Base-by-base conservation (phyloP, 2,888 invertebrate genomes). In the Lithophane ornitopus region DNA sequence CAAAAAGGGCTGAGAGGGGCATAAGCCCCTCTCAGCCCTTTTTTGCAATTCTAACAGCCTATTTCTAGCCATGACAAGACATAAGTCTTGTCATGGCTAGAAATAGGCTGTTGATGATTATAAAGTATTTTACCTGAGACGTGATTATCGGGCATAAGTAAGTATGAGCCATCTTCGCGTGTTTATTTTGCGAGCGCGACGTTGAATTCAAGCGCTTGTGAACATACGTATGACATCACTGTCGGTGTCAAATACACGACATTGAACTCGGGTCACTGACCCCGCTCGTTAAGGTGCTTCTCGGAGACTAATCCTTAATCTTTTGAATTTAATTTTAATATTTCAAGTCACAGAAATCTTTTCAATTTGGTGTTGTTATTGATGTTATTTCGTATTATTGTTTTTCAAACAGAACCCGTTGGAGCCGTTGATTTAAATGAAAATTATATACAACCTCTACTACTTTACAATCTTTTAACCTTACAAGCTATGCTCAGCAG, bases 201-300 rank as follows among this genome's bases (percentile, higher is more conserved):
- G 49, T 56, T 28, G n/a, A 73, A 52, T 59, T n/a, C 49, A 54
- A 68, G 28, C 69, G 54, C 61, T 54, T 62, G 28, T 58, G 73
- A 76, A 78, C 54, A 77, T 65, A 75, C 68, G 19, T 54, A 77
- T 85, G 87, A 87, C 82, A 84, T 87, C 84, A 87, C 62, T 71
- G 62, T 26, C 62, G 80, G 74, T 84, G 87, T 87, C 85, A 85
- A 79, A 87, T 61, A 75, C 62, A 70, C 74, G 87, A 80, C 87
- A 86, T 81, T 87, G 87, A 83, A 86, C 86, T 74, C 59, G 68
- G 87, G 80, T 82, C 73, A 72, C 34, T 69, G 84, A 84, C 69
- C 82, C 63, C 70, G 72, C 63, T 74, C 79, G 78, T 59, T 80
- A 73, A 74, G 65, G 69, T 56, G 76, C 34, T 68, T 67, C 66